phyloP scores from a whole-genome alignment of 2,888 invertebrate genomes.

The Branchipolynoe longqiensis region DNA sequence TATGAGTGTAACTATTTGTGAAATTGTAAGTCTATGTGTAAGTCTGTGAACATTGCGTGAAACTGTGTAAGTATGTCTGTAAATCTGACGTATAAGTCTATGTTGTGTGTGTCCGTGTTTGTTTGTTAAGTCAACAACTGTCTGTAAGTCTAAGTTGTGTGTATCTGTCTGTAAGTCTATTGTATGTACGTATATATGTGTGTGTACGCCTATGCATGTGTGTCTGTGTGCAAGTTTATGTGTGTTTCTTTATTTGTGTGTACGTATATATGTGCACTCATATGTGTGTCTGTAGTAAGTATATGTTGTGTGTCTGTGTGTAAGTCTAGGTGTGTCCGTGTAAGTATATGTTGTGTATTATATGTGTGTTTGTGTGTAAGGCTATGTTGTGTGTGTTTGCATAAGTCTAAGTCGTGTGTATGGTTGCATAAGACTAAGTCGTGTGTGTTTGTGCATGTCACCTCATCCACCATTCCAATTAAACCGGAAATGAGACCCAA shows the following conservation, averaged over 20 bases:
- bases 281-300: background rate
- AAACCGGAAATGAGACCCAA: no score
- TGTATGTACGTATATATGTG: background rate
- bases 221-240: background rate
- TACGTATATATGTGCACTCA: background rate
- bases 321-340: background rate
- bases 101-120: background rate
- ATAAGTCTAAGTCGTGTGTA: no score
- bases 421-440: no score
- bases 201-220: background rate
- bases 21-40: background rate
- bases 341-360: no score
- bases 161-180: no score
- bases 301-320: background rate
- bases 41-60: background rate
- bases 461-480: no score
- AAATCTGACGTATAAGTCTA: background rate
- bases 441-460: no score
- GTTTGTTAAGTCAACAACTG: no score
- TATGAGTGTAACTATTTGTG: no score
- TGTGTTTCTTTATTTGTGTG: background rate
- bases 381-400: no score
- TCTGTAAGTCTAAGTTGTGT: no score
- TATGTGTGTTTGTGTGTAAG: background rate
- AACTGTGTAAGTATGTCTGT: background rate